Evolutionary conservation across 2,888 invertebrate genomes (phyloP).

Genomic region (Meiosimyza decipiens): DNA sequence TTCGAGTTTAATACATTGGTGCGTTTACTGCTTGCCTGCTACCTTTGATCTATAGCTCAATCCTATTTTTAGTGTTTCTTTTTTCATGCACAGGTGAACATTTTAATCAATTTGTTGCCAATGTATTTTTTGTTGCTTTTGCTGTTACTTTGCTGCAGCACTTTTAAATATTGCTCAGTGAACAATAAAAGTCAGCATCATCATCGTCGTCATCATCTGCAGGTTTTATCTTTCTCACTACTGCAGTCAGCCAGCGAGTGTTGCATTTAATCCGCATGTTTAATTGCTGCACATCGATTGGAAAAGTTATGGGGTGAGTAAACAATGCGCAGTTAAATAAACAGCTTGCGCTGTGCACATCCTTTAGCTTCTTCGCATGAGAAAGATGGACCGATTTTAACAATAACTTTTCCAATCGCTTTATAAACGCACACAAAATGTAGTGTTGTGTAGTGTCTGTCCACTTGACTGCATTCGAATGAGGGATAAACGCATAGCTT

Average conservation of each 20-base stretch:
- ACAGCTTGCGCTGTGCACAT: no score
- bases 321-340: no score
- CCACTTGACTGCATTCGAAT: no score
- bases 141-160: conserved; percentile 1
- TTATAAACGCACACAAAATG: no score
- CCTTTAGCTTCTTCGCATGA: no score
- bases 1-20: not conserved
- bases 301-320: not conserved
- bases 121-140: not conserved
- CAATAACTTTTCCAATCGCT: no score
- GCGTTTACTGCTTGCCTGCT: not conserved
- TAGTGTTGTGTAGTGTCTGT: no score
- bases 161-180: conserved; percentile 10
- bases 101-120: conserved; percentile 23
- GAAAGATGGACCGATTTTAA: no score
- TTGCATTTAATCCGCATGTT: conserved; percentile 4
- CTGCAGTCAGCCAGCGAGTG: no score
- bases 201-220: not conserved
- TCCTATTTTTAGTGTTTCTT: not conserved
- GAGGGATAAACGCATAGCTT: no score
- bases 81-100: conserved; percentile 17
- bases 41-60: conserved; percentile 3
- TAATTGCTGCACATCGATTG: conserved; percentile 13
- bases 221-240: no score
- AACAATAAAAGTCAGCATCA: not conserved